phyloP scores from a whole-genome alignment of 2,113 vertebrate genomes.

The Oryzias javanicus region DNA sequence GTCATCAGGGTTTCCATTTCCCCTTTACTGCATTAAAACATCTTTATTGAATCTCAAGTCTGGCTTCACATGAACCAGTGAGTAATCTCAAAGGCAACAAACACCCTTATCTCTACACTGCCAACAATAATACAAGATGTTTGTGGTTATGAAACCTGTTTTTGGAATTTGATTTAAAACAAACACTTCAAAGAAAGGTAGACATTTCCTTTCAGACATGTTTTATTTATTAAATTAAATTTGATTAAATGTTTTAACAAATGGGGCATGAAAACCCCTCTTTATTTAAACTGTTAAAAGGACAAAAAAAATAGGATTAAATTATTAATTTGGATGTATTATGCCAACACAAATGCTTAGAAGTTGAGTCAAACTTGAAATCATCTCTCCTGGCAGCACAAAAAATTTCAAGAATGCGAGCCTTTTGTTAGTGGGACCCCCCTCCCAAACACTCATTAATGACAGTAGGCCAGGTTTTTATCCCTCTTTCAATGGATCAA shows the following conservation, averaged over 20 bases:
- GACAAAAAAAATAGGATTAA: too few species aligned
- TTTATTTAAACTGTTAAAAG: too few species aligned
- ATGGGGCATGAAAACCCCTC: too few species aligned
- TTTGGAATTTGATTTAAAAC: conserved; percentile 47
- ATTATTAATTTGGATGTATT: too few species aligned
- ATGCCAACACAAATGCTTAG: conserved; percentile 3
- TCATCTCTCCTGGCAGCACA: conserved; percentile 43
- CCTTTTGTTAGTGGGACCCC: conserved; percentile 41
- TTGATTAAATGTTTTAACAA: too few species aligned
- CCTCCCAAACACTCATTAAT: conserved; percentile 35
- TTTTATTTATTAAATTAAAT: too few species aligned
- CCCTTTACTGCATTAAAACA: conserved; percentile 54
- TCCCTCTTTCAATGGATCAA: conserved; percentile 50
- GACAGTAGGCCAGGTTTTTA: conserved; percentile 58
- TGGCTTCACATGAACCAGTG: conserved; percentile 25
- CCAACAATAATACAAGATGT: conserved; percentile 64
- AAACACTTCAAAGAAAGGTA: conserved; percentile 20
- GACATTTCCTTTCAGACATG: not conserved
- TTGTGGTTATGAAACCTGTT: conserved; percentile 40
- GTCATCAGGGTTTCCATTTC: conserved; percentile 51
- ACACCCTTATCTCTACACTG: conserved; percentile 50
- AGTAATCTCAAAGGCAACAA: conserved; percentile 51
- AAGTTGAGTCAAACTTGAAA: conserved; percentile 36
- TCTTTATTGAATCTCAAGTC: conserved; percentile 56
- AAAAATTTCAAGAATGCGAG: conserved; percentile 36